Conservation (phyloP, 2,113 vertebrate species). For the Opisthocomus hoazin region DNA sequence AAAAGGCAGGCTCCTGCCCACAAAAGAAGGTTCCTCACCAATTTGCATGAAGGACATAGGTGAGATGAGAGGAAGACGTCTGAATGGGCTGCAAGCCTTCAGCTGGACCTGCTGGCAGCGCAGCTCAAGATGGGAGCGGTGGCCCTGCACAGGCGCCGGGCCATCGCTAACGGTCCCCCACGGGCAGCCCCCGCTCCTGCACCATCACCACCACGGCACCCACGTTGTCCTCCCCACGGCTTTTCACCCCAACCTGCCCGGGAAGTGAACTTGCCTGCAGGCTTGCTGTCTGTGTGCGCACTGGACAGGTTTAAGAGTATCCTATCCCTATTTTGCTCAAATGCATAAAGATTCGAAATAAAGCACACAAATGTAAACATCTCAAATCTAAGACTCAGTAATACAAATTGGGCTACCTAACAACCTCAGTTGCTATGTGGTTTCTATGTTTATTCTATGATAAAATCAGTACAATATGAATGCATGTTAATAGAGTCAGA, state of each 20-base stretch:
- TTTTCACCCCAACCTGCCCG: rapidly evolving
- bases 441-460: too few relatives aligned
- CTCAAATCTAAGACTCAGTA: not conserved
- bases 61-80: not conserved
- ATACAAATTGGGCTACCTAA: not conserved
- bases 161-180: not conserved
- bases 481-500: not conserved
- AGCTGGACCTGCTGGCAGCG: not conserved
- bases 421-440: not conserved
- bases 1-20: not conserved
- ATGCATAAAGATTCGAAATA: not conserved
- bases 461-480: not conserved
- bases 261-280: not conserved
- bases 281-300: not conserved
- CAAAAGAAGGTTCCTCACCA: rapidly evolving
- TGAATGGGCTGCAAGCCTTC: not conserved
- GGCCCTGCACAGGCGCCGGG: not conserved
- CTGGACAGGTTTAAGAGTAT: not conserved
- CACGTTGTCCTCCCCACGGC: rapidly evolving
- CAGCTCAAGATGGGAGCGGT: rapidly evolving
- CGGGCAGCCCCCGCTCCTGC: not conserved
- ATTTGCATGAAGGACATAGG: rapidly evolving
- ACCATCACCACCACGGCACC: not conserved
- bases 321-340: not conserved
- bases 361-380: not conserved